phyloP scores from a whole-genome alignment of 2,888 invertebrate species.

The Axea sp. region DNA sequence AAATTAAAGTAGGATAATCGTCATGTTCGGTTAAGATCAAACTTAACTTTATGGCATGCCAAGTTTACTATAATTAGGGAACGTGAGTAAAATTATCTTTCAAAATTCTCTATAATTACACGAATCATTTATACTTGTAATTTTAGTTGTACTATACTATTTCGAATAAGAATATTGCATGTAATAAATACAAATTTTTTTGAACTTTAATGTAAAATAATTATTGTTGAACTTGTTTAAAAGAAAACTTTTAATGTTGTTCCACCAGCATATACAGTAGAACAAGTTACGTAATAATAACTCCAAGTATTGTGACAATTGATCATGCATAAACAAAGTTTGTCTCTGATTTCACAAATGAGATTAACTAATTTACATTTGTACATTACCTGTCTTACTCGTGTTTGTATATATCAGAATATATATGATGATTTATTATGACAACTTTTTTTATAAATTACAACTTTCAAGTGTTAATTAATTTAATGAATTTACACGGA shows the following conservation, averaged over 20 bases:
- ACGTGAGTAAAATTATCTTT: background rate
- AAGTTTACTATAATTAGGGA: background rate
- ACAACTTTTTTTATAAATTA: background rate
- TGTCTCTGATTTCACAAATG: conserved; percentile 27
- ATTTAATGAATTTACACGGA: too few species aligned
- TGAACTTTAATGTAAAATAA: too few species aligned
- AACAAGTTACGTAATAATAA: conserved; percentile 20
- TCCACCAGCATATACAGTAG: background rate
- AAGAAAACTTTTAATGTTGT: background rate
- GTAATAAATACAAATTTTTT: too few species aligned
- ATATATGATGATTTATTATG: conserved; percentile 1
- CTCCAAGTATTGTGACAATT: conserved; percentile 18
- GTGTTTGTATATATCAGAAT: conserved; percentile 2
- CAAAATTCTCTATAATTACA: background rate
- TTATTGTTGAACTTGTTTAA: too few species aligned
- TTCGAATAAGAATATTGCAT: too few species aligned
- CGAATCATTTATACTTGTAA: background rate
- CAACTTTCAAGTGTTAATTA: conserved; percentile 20
- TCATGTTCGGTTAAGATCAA: background rate
- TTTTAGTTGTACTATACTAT: too few species aligned
- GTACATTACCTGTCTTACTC: conserved; percentile 16
- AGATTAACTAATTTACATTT: conserved; percentile 37
- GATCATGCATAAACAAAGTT: conserved; percentile 32
- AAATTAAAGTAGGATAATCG: background rate
- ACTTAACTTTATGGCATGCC: conserved; percentile 1